A percentile compares a stretch with the other conserved stretches of the same genome.
These are phyloP conservation scores for Petrocephalus schoutedeni DNA, from an alignment of 2,797 vertebrate genomes.

Conservation along the genomic window DNA sequence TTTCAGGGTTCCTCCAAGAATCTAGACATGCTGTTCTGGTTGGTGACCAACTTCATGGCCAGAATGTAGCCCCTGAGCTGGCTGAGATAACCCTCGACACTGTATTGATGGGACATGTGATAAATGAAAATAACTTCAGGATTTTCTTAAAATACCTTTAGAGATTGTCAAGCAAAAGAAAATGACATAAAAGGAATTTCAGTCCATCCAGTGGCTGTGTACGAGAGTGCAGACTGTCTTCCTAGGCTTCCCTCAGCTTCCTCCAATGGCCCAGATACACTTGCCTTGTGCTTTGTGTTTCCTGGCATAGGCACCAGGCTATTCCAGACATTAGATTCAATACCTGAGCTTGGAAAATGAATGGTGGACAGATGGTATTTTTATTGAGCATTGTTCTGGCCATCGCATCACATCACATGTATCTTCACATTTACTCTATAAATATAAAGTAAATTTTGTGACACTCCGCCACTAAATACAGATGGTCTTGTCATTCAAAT, in stretches of 20 bases:
- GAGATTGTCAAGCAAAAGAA: background rate
- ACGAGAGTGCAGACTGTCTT: background rate
- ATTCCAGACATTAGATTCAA: background rate
- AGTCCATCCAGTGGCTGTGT: background rate
- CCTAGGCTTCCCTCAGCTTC: background rate
- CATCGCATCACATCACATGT: background rate
- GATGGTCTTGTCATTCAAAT: slow-evolving; percentile 5
- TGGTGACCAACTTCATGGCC: background rate
- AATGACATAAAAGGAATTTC: background rate
- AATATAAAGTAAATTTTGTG: background rate
- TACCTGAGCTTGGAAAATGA: background rate
- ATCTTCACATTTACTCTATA: background rate
- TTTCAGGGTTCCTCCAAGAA: background rate
- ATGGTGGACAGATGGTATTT: background rate
- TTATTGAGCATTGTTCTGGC: background rate
- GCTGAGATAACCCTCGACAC: background rate
- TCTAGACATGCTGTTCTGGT: background rate
- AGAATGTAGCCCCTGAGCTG: background rate
- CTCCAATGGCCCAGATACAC: background rate
- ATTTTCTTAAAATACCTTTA: background rate
- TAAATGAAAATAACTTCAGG: background rate
- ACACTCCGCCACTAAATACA: background rate
- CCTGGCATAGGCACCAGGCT: background rate
- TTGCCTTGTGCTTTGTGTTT: background rate
- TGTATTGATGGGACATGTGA: background rate